phyloP scores from a whole-genome alignment of 2,888 invertebrate genomes.

The Campaea margaritaria region DNA sequence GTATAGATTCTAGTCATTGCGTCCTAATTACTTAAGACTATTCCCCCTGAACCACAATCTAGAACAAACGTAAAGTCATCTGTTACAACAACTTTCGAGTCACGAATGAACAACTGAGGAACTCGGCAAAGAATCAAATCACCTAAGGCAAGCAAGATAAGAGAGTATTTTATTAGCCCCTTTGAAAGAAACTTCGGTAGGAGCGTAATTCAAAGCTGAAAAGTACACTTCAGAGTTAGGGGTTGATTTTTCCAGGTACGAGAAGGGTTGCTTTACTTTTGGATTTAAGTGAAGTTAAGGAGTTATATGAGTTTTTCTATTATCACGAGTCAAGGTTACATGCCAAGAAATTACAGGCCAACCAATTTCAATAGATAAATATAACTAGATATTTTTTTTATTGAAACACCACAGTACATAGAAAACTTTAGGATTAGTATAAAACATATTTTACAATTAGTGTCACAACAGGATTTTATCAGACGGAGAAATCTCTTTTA shows the following conservation, averaged over 20 bases:
- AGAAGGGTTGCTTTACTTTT: conserved; percentile 23
- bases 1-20: too few species aligned
- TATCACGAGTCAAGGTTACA: conserved; percentile 3
- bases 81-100: conserved; percentile 32
- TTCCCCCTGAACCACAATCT: conserved; percentile 2
- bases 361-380: too few species aligned
- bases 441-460: too few species aligned
- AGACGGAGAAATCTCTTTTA: too few species aligned
- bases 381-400: too few species aligned
- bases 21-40: not conserved
- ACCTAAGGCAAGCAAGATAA: conserved; percentile 38
- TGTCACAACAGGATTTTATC: too few species aligned
- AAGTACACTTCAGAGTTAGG: conserved; percentile 26
- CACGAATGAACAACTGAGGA: conserved; percentile 35
- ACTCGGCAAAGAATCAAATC: conserved; percentile 41
- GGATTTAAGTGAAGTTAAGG: conserved; percentile 7
- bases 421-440: too few species aligned
- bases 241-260: conserved; percentile 29
- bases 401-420: too few species aligned
- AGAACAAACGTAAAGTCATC: conserved; percentile 26
- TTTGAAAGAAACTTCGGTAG: conserved; percentile 34
- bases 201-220: conserved; percentile 31
- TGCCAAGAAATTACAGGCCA: not conserved
- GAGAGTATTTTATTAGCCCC: conserved; percentile 38
- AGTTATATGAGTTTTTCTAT: conserved; percentile 5